Percentiles rank a stretch among this genome's conserved stretches.
Conservation (phyloP, 1,140 invertebrate genomes). For the Bicyclus anynana region DNA sequence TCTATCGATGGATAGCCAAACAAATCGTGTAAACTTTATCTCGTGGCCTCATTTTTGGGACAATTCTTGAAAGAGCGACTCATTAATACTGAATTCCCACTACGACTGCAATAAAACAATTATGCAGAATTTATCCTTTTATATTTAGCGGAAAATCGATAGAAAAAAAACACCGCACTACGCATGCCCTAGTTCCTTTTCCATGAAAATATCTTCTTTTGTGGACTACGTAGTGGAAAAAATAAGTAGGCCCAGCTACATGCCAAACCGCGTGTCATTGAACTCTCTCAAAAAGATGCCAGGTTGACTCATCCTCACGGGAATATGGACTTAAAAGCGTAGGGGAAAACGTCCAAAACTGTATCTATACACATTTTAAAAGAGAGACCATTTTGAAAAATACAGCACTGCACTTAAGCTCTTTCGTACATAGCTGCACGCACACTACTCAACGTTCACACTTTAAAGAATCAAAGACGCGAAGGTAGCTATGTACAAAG, state of each 20-base stretch:
- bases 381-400: slow-evolving; percentile 65
- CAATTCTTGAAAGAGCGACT: slow-evolving; percentile 46
- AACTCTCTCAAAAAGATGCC: slow-evolving; percentile 65
- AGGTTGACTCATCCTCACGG: slow-evolving; percentile 15
- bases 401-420: slow-evolving; percentile 47
- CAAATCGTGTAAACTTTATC: slow-evolving; percentile 43
- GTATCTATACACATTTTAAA: slow-evolving; percentile 29
- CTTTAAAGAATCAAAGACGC: slow-evolving; percentile 47
- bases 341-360: slow-evolving; percentile 37
- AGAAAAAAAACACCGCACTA: slow-evolving; percentile 40
- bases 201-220: slow-evolving; percentile 61
- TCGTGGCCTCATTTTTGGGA: slow-evolving; percentile 56
- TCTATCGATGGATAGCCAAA: slow-evolving; percentile 57
- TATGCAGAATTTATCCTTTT: slow-evolving; percentile 37
- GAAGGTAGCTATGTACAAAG: slow-evolving; percentile 57
- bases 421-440: slow-evolving; percentile 45
- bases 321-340: slow-evolving; percentile 42
- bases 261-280: slow-evolving; percentile 72
- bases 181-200: slow-evolving; percentile 63
- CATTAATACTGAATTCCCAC: slow-evolving; percentile 40
- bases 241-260: slow-evolving; percentile 61
- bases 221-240: slow-evolving; percentile 59
- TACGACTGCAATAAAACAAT: slow-evolving; percentile 10
- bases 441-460: slow-evolving; percentile 45
- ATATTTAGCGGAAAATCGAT: slow-evolving; percentile 57